Base-by-base conservation (phyloP, 2,888 invertebrate species). In the Boloria euphrosyne region DNA sequence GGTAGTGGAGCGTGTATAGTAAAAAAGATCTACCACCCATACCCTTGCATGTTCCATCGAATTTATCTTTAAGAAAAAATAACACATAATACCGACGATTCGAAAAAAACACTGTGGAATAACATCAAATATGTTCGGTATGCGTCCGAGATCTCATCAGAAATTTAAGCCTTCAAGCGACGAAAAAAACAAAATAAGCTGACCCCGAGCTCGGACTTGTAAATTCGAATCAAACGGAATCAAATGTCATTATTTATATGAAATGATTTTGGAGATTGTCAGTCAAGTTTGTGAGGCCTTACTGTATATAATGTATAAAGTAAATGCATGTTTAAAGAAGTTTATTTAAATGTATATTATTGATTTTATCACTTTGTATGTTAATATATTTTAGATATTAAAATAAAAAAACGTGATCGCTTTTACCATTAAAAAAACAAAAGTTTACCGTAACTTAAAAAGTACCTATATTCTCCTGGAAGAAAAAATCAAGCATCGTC, bases 41-140 rank as follows among this genome's bases (percentile, higher is more conserved):
- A 70, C 66, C 70, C 66, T 70, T 67, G 62, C 67, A 69, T 67
- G 67, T 68, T 60, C 62, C 50, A 80, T 85, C 85, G 82, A 84
- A 84, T 86, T 87, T 89, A 89, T 87, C 84, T 83, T 81, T 75
- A 76, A 76, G 77, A 80, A 84, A 84, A 82, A 73, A 76, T 64
- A 43, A 64, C 71, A 74, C 69, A 77, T 74, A 76, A 74, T 73
- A 74, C 75, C 67, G 69, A 66, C 71, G 68, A 70, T 62, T 58
- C 70, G 61, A 60, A 78, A 80, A 79, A 83, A 76, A 77, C 71
- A 78, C 68, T 58, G 65, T 81, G 80, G 82, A 87, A 83, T 79
- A 86, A 84, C 83, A 86, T 89, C 89, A 89, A 91, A 89, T 86
- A 92, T 91, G 91, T 84, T 83, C 82, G 91, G 91, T 87, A 92